phyloP scores from a whole-genome alignment of 2,797 vertebrate species.

The Pangasius krempfi region DNA sequence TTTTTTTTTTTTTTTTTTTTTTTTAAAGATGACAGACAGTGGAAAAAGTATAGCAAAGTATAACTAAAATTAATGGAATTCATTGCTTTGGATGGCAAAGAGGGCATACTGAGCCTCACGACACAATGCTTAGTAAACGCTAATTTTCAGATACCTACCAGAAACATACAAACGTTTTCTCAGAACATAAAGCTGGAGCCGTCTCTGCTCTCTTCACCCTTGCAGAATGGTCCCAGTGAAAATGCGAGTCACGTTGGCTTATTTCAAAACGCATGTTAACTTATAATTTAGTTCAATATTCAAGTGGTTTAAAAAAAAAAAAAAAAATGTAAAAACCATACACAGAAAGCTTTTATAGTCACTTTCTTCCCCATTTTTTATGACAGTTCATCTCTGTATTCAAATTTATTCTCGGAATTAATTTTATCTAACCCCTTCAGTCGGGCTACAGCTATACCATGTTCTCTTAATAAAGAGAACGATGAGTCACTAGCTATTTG shows the following conservation, averaged over 20 bases:
- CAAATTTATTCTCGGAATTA: neutral
- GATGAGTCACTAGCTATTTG: slow-evolving; percentile 14
- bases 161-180: neutral
- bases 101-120: neutral
- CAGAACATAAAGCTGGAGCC: neutral
- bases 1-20: too few species aligned
- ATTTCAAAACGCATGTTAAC: neutral
- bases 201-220: neutral
- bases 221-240: neutral
- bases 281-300: slow-evolving; percentile 9
- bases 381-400: neutral
- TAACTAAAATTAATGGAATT: neutral
- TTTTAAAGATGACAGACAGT: neutral
- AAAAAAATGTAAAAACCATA: neutral
- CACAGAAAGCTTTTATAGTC: slow-evolving; percentile 6
- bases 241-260: neutral
- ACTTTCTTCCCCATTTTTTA: neutral
- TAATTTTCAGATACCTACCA: neutral
- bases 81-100: neutral
- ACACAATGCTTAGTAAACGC: too few species aligned
- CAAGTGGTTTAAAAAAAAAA: neutral
- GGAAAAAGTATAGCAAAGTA: neutral
- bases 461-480: neutral
- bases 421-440: neutral
- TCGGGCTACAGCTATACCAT: neutral